Evolutionary conservation across 1,140 invertebrate genomes (phyloP).

Genomic region (Tetramorium simillimum): DNA sequence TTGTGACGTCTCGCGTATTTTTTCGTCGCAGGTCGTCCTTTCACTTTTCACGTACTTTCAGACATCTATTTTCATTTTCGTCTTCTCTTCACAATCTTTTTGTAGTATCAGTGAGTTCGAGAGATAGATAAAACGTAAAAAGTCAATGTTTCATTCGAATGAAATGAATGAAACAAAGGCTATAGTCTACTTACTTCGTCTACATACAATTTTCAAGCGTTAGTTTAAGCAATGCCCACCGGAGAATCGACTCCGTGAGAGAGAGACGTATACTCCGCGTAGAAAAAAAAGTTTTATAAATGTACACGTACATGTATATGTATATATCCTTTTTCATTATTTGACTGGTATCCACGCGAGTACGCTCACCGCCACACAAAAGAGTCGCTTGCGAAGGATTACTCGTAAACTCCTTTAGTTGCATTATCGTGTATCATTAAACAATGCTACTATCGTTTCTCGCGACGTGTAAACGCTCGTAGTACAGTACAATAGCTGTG

Average conservation of each 20-base stretch:
- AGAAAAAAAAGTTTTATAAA: slow-evolving; percentile 65
- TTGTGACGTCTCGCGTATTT: slow-evolving; percentile 16
- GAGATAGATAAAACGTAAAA: slow-evolving; percentile 15
- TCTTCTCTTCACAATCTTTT: slow-evolving; percentile 20
- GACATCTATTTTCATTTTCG: background rate
- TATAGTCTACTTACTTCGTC: slow-evolving; percentile 27
- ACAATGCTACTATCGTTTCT: slow-evolving; percentile 55
- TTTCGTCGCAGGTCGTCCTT: background rate
- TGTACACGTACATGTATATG: slow-evolving; percentile 33
- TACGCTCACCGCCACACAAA: slow-evolving; percentile 8
- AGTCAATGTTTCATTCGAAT: slow-evolving; percentile 29
- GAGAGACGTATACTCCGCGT: slow-evolving; percentile 16
- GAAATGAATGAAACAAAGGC: background rate
- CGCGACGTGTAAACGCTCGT: slow-evolving; percentile 64
- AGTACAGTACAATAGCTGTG: slow-evolving; percentile 81
- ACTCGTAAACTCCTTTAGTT: slow-evolving; percentile 47
- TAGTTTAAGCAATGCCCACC: slow-evolving; percentile 41
- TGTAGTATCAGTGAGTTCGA: background rate
- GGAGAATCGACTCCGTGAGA: slow-evolving; percentile 5
- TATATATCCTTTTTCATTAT: slow-evolving; percentile 61
- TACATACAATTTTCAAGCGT: slow-evolving; percentile 20
- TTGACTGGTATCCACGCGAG: slow-evolving; percentile 33
- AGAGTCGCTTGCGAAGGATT: slow-evolving; percentile 17
- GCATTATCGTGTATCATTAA: slow-evolving; percentile 32
- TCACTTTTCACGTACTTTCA: slow-evolving; percentile 4